Evolutionary conservation across 2,113 vertebrate species (phyloP), one percentile per base, ranked within the genome.

Genomic region (Pipra filicauda): DNA sequence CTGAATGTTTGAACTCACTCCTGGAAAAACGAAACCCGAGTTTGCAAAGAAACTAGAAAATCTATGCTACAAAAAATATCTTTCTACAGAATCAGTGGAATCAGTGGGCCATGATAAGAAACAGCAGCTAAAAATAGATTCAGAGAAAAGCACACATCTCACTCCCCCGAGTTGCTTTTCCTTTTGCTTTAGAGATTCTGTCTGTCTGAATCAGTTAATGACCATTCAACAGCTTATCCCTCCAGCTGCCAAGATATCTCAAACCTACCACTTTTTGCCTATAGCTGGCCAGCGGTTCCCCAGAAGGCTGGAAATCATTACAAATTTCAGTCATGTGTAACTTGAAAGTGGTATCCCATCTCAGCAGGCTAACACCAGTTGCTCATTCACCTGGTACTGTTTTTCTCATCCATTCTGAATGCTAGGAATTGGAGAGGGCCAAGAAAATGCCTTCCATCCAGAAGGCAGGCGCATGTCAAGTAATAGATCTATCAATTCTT

Each of bases 151-250:
- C 19, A 74, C 3, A 8, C 21, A 55, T 70, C 37, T 72, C 3
- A 0, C 57, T 41, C 55, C 62, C 65, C 39, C 51, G 33, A 81
- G 52, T 49, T 92, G 44, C 44, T 84, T 86, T 88, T 81, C 35
- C 48, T 75, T 89, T 89, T 88, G 30, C 31, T 86, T 88, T 81
- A 81, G 37, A 59, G 21, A 30, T 87, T 95, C 58, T 93, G 59
- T 89, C 91, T 90, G 23, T 72, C 64, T 82, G 46, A 54, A 79
- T 94, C 88, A 75, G 71, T 86, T 89, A 96, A 93, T 89, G 81
- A 96, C 24, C 6, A 18, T 85, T 94, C 75, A 86, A 54, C 48
- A 83, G 51, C 52, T 95, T 95, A 91, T 77, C 44, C 79, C n/a
- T 91, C 44, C 66, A 82, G 82, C 69, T 96, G 89, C 52, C 51